Conservation (phyloP, 2,113 vertebrate genomes). For the Maccullochella peelii region DNA sequence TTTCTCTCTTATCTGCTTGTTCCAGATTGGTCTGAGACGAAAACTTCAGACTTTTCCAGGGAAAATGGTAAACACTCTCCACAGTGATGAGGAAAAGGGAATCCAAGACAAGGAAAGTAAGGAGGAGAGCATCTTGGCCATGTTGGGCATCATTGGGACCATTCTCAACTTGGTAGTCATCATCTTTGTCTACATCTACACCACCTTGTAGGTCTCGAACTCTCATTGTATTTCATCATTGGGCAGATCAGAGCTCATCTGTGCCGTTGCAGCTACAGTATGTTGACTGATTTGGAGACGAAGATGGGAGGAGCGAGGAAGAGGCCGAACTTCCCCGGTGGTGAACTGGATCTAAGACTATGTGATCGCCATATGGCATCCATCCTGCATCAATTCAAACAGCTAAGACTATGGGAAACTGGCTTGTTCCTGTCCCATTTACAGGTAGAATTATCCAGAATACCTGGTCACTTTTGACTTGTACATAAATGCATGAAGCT, state of each 20-base stretch:
- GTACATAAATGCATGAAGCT: conserved; percentile 62
- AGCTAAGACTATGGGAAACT: conserved; percentile 50
- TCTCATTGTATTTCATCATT: neutral
- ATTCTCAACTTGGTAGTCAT: conserved; percentile 97
- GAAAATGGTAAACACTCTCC: conserved; percentile 97
- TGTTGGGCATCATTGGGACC: conserved; percentile 98
- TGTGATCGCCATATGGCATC: conserved; percentile 21
- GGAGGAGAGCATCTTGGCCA: conserved; percentile 95
- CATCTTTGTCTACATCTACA: conserved; percentile 99
- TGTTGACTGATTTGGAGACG: conserved; percentile 22
- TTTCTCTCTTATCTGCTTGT: conserved; percentile 54
- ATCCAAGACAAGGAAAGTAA: conserved; percentile 96
- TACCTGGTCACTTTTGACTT: conserved; percentile 44
- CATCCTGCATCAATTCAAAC: conserved; percentile 27
- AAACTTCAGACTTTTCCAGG: conserved; percentile 90
- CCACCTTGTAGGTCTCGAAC: conserved; percentile 86
- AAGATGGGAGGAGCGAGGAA: conserved; percentile 22
- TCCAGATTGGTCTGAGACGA: conserved; percentile 89
- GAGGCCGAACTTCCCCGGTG: conserved; percentile 12
- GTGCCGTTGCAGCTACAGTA: neutral
- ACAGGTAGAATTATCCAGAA: conserved; percentile 39
- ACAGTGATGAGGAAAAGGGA: conserved; percentile 93
- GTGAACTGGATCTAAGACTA: conserved; percentile 42
- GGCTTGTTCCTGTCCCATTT: conserved; percentile 27
- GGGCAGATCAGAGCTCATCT: conserved; percentile 7